phyloP scores from a whole-genome alignment of 2,888 invertebrate genomes.

The Rhagonycha lutea region DNA sequence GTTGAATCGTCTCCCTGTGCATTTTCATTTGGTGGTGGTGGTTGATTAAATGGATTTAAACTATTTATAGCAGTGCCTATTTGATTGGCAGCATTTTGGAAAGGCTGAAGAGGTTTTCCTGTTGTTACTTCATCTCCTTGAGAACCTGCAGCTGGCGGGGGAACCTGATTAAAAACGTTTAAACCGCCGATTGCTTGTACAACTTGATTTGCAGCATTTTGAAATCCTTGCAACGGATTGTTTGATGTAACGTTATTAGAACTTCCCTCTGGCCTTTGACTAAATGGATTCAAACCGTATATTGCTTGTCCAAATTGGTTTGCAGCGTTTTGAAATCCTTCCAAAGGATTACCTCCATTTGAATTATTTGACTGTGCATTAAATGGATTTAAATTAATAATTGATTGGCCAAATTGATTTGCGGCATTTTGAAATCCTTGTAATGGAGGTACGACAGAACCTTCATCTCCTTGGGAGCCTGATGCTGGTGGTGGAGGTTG shows the following conservation, averaged over 20 bases:
- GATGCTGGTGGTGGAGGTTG: conserved; percentile 12
- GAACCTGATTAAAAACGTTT: conserved; percentile 33
- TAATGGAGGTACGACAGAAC: conserved; percentile 5
- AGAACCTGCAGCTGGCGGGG: conserved; percentile 21
- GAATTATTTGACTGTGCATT: not conserved
- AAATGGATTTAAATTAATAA: conserved; percentile 9
- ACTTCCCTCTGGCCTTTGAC: conserved; percentile 5
- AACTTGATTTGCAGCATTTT: conserved; percentile 24
- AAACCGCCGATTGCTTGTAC: conserved; percentile 19
- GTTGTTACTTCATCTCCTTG: conserved; percentile 31
- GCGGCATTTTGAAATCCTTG: conserved; percentile 27
- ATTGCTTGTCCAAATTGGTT: not conserved
- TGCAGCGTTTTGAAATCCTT: not conserved
- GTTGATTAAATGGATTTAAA: conserved; percentile 31
- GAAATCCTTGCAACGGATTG: conserved; percentile 23
- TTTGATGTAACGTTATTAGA: conserved; percentile 25
- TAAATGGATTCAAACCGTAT: conserved; percentile 27
- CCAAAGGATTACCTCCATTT: not conserved
- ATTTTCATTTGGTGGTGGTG: conserved; percentile 1
- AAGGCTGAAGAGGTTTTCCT: conserved; percentile 16
- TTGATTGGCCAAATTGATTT: conserved; percentile 13
- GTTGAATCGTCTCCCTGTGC: conserved; percentile 7
- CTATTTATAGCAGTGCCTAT: not conserved
- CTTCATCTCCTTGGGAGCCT: conserved; percentile 11
- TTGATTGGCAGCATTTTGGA: conserved; percentile 20